Percentiles rank a stretch among this genome's conserved stretches.
These are phyloP conservation scores for Agrilus mali DNA, from an alignment of 2,888 invertebrate species.

Conservation along the genomic window DNA sequence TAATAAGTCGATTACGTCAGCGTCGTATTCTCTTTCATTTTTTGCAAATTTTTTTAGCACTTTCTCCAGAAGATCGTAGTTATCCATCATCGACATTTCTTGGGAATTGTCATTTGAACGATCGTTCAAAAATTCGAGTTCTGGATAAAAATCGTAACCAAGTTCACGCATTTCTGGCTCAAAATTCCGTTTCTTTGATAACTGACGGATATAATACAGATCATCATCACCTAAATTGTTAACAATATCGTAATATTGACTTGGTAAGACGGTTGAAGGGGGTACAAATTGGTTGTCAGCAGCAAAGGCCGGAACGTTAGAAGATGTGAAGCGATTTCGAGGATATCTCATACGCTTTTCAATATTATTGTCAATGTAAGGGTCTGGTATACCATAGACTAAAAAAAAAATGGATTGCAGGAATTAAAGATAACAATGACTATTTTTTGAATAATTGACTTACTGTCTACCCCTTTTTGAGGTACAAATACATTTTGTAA, in stretches of 20 bases:
- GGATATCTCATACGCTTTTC: too few relatives aligned
- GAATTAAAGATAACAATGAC: neutral
- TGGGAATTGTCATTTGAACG: conserved; percentile 6
- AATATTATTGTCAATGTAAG: conserved; percentile 18
- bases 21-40: conserved; percentile 10
- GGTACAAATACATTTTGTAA: conserved; percentile 32
- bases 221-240: too few relatives aligned
- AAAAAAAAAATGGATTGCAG: conserved; percentile 4
- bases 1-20: conserved; percentile 9
- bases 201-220: too few relatives aligned
- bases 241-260: too few relatives aligned
- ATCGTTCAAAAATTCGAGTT: too few relatives aligned
- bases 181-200: too few relatives aligned
- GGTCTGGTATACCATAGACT: conserved; percentile 30
- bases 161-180: too few relatives aligned
- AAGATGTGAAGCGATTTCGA: too few relatives aligned
- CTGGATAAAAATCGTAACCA: too few relatives aligned
- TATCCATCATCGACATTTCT: conserved; percentile 13
- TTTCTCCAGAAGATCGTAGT: conserved; percentile 10
- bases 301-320: too few relatives aligned
- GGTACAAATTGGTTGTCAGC: conserved; percentile 6
- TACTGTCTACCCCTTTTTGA: conserved; percentile 34
- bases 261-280: too few relatives aligned
- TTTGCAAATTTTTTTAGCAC: conserved; percentile 19
- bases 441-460: conserved; percentile 11